A percentile compares a stretch with the other conserved stretches of the same genome.
Conservation (phyloP, 2,797 vertebrate species). For the Eleutherodactylus coqui region DNA sequence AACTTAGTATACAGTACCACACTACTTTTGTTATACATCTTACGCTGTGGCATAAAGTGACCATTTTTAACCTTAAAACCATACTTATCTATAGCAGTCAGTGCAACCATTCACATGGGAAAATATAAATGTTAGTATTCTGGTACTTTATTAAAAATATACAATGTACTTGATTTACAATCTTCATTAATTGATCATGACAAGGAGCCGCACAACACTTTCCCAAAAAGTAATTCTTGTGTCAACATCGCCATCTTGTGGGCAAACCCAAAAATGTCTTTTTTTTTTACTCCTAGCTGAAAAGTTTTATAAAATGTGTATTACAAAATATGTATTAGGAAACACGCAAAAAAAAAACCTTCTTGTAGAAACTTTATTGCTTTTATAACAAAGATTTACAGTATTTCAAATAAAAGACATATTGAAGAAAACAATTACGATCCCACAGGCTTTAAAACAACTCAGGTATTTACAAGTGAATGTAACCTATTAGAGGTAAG, state of each 20-base stretch:
- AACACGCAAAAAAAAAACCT: neutral
- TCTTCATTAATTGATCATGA: neutral
- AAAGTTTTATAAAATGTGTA: neutral
- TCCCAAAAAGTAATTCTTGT: neutral
- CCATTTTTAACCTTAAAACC: neutral
- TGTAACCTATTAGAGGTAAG: conserved; percentile 49
- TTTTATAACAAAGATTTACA: conserved; percentile 72
- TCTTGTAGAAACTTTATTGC: conserved; percentile 74
- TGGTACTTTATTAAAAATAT: conserved; percentile 14
- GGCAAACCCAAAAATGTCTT: conserved; percentile 38
- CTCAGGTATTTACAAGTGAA: conserved; percentile 56
- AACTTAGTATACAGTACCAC: no score
- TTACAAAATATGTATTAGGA: neutral
- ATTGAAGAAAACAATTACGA: conserved; percentile 55
- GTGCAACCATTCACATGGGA: neutral
- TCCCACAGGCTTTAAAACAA: conserved; percentile 59
- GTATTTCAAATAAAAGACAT: conserved; percentile 54
- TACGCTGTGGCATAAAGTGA: no score
- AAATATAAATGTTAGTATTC: neutral
- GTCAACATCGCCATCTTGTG: conserved; percentile 69
- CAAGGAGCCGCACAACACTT: neutral
- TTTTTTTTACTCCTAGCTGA: neutral
- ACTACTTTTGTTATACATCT: no score
- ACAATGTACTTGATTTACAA: neutral
- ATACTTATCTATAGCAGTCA: neutral